Evolutionary conservation across 1,140 invertebrate genomes (phyloP).

Genomic region (Meloidogyne hapla): DNA sequence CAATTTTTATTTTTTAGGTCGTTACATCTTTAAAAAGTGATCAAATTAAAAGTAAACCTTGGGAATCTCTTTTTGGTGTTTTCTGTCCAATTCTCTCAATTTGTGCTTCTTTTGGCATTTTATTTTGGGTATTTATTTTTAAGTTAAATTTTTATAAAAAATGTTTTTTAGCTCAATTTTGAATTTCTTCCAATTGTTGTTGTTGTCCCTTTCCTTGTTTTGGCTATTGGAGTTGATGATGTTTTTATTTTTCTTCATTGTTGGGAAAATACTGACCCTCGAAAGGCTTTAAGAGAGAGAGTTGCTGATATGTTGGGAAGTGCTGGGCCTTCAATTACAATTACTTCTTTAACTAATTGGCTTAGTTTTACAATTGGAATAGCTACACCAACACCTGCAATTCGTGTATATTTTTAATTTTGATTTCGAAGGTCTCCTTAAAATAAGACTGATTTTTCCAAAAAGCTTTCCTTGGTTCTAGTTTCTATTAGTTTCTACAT

Average conservation of each 20-base stretch:
- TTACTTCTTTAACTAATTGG: slow-evolving; percentile 94
- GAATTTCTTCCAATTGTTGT: slow-evolving; percentile 61
- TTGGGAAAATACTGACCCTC: slow-evolving; percentile 52
- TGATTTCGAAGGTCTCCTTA: not conserved
- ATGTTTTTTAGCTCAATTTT: slow-evolving; percentile 50
- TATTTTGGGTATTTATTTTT: slow-evolving; percentile 58
- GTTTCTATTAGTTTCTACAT: too few species aligned
- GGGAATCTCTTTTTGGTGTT: slow-evolving; percentile 59
- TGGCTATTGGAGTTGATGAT: slow-evolving; percentile 64
- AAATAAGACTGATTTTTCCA: too few species aligned
- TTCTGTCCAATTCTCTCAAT: slow-evolving; percentile 59
- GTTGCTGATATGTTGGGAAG: slow-evolving; percentile 84
- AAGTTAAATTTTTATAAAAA: not conserved
- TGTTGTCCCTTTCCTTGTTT: slow-evolving; percentile 60
- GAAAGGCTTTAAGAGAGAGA: slow-evolving; percentile 64
- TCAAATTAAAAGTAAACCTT: slow-evolving; percentile 57
- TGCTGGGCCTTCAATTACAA: slow-evolving; percentile 94
- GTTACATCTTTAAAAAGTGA: slow-evolving; percentile 59
- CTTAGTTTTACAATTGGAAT: slow-evolving; percentile 92
- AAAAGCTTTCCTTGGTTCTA: too few species aligned
- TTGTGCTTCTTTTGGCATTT: slow-evolving; percentile 53
- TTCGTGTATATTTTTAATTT: slow-evolving; percentile 67
- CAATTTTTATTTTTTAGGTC: slow-evolving; percentile 28
- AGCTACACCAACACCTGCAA: slow-evolving; percentile 83
- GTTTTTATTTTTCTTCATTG: slow-evolving; percentile 63